Evolutionary conservation across 2,888 invertebrate genomes (phyloP).

Genomic region (Drosophila pseudotalamancana): DNA sequence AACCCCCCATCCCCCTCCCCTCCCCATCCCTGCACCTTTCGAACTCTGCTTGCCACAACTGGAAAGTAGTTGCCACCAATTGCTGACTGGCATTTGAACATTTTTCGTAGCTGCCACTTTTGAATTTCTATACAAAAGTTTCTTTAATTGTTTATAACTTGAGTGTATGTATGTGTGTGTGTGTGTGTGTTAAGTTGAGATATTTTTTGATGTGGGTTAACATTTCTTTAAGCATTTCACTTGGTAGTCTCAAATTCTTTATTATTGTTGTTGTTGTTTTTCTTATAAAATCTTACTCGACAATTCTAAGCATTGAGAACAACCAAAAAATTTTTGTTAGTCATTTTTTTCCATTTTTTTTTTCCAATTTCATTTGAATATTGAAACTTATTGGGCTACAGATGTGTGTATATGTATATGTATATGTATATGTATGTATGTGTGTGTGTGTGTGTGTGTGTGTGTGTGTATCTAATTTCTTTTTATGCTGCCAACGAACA

Average conservation of each 20-base stretch:
- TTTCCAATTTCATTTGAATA: conserved; percentile 72
- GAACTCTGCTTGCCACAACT: conserved; percentile 19
- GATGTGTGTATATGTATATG: conserved; percentile 9
- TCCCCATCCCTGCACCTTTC: not conserved
- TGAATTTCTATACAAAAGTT: conserved; percentile 67
- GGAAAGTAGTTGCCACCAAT: conserved; percentile 52
- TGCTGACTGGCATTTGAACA: conserved; percentile 59
- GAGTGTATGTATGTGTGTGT: conserved; percentile 15
- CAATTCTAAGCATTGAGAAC: conserved; percentile 50
- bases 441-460: conserved; percentile 13
- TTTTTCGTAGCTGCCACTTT: conserved; percentile 59
- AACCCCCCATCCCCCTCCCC: not conserved
- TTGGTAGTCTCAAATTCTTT: conserved; percentile 38
- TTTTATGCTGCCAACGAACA: conserved; percentile 63
- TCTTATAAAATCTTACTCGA: conserved; percentile 49
- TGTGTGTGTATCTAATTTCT: conserved; percentile 74
- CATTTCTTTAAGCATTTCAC: conserved; percentile 63
- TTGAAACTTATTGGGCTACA: conserved; percentile 52
- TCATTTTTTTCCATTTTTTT: conserved; percentile 60
- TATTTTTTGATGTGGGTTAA: conserved; percentile 75
- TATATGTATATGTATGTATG: conserved; percentile 63
- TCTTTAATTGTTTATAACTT: conserved; percentile 68
- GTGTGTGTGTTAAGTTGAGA: conserved; percentile 44
- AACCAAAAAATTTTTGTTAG: conserved; percentile 55
- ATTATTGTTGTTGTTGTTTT: conserved; percentile 55